Conservation (phyloP, 2,797 vertebrate genomes). For the Micrastur ruficollis region DNA sequence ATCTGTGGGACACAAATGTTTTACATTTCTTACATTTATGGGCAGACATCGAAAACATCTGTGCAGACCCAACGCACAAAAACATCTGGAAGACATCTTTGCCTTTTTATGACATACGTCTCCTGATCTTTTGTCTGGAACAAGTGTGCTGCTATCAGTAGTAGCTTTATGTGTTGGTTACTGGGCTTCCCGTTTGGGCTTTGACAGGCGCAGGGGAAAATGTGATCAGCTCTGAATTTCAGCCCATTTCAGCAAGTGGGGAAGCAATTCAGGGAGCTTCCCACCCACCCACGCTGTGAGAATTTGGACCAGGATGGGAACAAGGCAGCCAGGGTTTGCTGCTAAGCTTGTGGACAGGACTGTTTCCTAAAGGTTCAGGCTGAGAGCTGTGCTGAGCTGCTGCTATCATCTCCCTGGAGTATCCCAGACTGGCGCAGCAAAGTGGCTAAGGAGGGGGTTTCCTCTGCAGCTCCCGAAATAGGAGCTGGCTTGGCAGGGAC, state of each 20-base stretch:
- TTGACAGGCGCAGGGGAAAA: constrained; percentile 54
- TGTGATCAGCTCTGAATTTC: constrained; percentile 61
- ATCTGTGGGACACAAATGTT: constrained; percentile 81
- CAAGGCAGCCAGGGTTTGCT: constrained; percentile 51
- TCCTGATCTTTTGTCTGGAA: constrained; percentile 79
- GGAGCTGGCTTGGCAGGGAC: background rate
- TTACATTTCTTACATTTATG: constrained; percentile 81
- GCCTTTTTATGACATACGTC: constrained; percentile 76
- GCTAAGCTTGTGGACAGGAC: constrained; percentile 13
- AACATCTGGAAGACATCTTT: constrained; percentile 81
- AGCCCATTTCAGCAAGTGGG: constrained; percentile 55
- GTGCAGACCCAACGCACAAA: constrained; percentile 72
- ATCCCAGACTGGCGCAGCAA: background rate
- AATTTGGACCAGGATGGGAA: constrained; percentile 28
- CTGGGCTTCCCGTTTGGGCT: constrained; percentile 49
- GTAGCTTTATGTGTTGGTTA: constrained; percentile 53
- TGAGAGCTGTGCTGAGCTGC: background rate
- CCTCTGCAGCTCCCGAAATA: background rate
- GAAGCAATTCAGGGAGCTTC: constrained; percentile 63
- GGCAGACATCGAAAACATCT: constrained; percentile 82
- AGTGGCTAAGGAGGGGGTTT: background rate
- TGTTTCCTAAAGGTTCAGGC: background rate
- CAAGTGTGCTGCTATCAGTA: constrained; percentile 74
- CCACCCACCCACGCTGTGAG: constrained; percentile 55
- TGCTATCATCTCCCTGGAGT: background rate